Evolutionary conservation across 2,797 vertebrate genomes (phyloP), one percentile per base, ranked within the genome.

Genomic region (Phyllotis vaccarum): DNA sequence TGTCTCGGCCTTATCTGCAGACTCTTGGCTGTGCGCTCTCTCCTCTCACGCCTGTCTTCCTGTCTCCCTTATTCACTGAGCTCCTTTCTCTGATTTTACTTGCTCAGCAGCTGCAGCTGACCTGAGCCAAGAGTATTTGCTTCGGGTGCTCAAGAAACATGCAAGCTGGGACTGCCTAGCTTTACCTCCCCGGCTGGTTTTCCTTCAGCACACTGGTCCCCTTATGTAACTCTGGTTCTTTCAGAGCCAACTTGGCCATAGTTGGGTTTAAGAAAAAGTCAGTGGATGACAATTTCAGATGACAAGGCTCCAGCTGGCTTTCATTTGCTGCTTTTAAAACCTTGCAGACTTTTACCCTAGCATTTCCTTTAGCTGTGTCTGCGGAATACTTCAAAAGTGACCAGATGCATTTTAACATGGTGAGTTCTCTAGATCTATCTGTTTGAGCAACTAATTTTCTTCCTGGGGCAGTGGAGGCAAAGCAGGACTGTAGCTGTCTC

Each of bases 41-140:
- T 81, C 93, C 96, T 96, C 95, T 93, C 75, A 5, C 46, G 9
- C 46, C 5, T 9, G 5, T 49, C 5, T 49, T 95, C 93, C 95
- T 97, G 94, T 97, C 95, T 96, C 62, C 95, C 92, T 93, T 96
- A 89, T 72, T 96, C 93, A 68, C 95, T 46, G 80, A 83, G 76
- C 46, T 94, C 74, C 94, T 90, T 75, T 74, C 31, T 86, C 34
- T 0, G 43, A 76, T 97, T 97, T 97, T 90, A 93, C 97, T 86
- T 87, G 94, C 89, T 97, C 96, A 97, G 96, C 97, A 97, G 97
- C 96, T 97, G 97, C 87, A 46, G 87, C n/a, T 52, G 83, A 64
- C 49, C 46, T 0, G 37, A 96, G 96, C 96, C 95, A 93, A 93
- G 82, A 93, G 78, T 46, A 14, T 40, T 91, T 31, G 86, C 64